Percentiles rank a stretch among this genome's conserved stretches.
These are phyloP conservation scores for Drosophila tani DNA, from an alignment of 1,140 invertebrate species.

Conservation along the genomic window DNA sequence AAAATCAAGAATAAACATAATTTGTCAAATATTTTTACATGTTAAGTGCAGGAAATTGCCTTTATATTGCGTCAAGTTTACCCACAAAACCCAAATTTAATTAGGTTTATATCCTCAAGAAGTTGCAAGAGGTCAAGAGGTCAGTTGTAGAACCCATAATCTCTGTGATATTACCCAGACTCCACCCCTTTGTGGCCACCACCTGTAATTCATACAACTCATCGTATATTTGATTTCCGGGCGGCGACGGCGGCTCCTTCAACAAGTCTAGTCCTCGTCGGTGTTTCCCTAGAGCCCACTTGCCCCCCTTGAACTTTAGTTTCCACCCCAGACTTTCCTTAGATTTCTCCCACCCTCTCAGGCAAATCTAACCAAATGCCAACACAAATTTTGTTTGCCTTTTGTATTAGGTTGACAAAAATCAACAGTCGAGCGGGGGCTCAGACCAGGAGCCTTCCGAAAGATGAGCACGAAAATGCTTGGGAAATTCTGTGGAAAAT, in stretches of 20 bases:
- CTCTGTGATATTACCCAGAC: constrained; percentile 11
- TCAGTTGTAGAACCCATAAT: constrained; percentile 22
- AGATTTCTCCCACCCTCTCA: neutral
- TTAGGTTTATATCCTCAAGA: neutral
- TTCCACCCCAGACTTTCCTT: neutral
- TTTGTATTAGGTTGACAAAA: constrained; percentile 80
- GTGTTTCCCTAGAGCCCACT: constrained; percentile 35
- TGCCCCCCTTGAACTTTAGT: constrained; percentile 8
- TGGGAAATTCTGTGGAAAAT: constrained; percentile 3
- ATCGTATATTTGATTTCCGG: constrained; percentile 51
- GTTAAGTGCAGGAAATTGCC: too few relatives aligned
- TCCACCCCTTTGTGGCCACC: neutral
- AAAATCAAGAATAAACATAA: too few relatives aligned
- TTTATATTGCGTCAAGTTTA: neutral
- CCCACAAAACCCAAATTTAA: neutral
- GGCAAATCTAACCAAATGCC: constrained; percentile 75
- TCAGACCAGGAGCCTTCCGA: constrained; percentile 6
- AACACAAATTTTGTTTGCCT: constrained; percentile 80
- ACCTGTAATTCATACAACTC: constrained; percentile 35
- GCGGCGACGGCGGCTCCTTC: neutral
- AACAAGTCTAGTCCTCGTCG: constrained; percentile 30
- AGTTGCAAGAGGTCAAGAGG: constrained; percentile 1
- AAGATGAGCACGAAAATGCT: constrained; percentile 10
- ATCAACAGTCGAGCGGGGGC: constrained; percentile 60
- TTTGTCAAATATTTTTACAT: too few relatives aligned